A percentile compares a stretch with the other conserved stretches of the same genome.
Evolutionary conservation across 2,888 invertebrate genomes (phyloP).

Genomic region (Chironomus riparius): DNA sequence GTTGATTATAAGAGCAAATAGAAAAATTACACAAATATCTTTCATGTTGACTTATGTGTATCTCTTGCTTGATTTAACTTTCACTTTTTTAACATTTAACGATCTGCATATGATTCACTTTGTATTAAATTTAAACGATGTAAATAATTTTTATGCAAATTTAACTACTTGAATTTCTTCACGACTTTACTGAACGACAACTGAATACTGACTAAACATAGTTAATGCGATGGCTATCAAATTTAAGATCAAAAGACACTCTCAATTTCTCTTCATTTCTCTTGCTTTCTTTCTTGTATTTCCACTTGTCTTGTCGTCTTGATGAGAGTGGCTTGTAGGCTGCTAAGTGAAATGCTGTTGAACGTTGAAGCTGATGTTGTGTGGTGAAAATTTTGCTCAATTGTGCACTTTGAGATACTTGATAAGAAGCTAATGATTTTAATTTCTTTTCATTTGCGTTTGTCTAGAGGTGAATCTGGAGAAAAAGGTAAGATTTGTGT

Average conservation of each 20-base stretch:
- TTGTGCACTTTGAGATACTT: not conserved
- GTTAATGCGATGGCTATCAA: not conserved
- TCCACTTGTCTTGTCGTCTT: not conserved
- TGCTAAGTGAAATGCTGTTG: not conserved
- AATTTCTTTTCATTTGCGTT: not conserved
- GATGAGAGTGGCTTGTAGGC: not conserved
- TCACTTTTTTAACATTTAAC: conserved; percentile 16
- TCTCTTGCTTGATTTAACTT: not conserved
- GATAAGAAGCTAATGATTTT: not conserved
- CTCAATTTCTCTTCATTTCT: not conserved
- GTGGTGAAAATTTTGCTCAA: not conserved
- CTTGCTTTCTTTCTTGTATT: not conserved
- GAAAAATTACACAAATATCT: not conserved
- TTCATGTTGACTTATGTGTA: not conserved
- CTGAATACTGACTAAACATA: not conserved
- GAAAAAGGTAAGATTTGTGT: not conserved
- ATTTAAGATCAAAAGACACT: not conserved
- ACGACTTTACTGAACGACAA: not conserved
- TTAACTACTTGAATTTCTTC: not conserved
- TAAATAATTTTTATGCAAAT: conserved; percentile 8
- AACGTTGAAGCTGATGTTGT: not conserved
- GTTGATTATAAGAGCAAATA: not conserved
- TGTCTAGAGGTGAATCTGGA: conserved; percentile 11
- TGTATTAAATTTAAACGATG: not conserved
- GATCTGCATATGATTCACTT: conserved; percentile 6